phyloP scores from a whole-genome alignment of 2,888 invertebrate species.

The Drosophila borborema region DNA sequence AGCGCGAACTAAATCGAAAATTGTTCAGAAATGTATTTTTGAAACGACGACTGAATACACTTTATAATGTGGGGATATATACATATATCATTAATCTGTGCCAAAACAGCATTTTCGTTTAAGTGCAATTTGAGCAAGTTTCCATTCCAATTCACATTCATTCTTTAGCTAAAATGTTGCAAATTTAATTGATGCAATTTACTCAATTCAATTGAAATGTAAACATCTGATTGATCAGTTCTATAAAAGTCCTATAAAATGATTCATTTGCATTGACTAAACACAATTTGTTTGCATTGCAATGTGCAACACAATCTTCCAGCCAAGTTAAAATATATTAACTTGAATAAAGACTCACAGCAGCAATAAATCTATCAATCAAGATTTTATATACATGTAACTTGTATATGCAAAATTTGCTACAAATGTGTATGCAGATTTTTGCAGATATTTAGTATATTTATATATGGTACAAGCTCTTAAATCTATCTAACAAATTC shows the following conservation, averaged over 20 bases:
- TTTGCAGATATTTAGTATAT: neutral
- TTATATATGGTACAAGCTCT: neutral
- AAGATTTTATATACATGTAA: neutral
- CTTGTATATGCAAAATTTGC: neutral
- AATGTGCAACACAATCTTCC: neutral
- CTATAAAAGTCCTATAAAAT: neutral
- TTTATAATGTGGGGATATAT: neutral
- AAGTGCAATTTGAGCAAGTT: too few species aligned
- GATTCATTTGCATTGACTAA: neutral
- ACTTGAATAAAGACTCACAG: neutral
- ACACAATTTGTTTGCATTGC: neutral
- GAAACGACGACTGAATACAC: conserved; percentile 3
- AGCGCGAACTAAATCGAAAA: conserved; percentile 44
- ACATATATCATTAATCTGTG: neutral
- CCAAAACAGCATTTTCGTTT: too few species aligned
- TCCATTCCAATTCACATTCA: too few species aligned
- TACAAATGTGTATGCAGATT: too few species aligned
- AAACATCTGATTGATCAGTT: neutral
- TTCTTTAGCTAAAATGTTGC: too few species aligned
- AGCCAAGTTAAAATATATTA: neutral
- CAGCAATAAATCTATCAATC: neutral
- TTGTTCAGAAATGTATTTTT: neutral
- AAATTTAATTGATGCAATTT: neutral
- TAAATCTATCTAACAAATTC: neutral
- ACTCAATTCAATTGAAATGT: neutral